Evolutionary conservation across 2,797 vertebrate species (phyloP).

Genomic region (Avahi laniger): DNA sequence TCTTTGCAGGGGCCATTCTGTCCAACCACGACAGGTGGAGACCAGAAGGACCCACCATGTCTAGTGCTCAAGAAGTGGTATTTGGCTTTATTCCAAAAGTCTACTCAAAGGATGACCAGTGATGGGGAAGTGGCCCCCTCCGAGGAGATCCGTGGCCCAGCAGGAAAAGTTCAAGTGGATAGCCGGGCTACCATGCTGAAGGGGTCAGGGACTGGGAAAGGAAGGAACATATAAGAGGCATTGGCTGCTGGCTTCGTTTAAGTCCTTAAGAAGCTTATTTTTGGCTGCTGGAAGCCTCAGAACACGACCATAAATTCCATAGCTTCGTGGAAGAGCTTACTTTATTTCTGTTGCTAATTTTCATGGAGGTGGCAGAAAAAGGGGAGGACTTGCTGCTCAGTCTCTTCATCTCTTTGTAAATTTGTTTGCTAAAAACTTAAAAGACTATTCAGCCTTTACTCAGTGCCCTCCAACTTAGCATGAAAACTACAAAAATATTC

Average conservation of each 20-base stretch:
- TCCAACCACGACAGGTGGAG: background rate
- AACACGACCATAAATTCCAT: background rate
- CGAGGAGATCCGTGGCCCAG: background rate
- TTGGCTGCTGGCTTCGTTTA: background rate
- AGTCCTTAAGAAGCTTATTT: background rate
- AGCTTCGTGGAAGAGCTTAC: background rate
- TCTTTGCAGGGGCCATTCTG: background rate
- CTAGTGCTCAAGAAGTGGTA: background rate
- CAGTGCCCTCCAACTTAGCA: background rate
- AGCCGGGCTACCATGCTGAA: background rate
- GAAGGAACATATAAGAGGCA: background rate
- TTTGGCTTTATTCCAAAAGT: background rate
- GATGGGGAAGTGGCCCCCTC: background rate
- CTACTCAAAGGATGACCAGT: background rate
- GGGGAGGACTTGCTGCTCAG: background rate
- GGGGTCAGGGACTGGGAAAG: background rate
- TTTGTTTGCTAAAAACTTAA: background rate
- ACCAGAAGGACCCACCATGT: background rate
- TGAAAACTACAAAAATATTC: background rate
- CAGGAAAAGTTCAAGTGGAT: background rate
- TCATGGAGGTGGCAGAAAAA: background rate
- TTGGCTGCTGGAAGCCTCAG: background rate
- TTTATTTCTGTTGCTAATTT: background rate
- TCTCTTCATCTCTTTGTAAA: conserved; percentile 6
- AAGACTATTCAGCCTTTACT: background rate